Evolutionary conservation across 2,797 vertebrate genomes (phyloP), one percentile per base, ranked within the genome.

Genomic region (Euthynnus affinis): DNA sequence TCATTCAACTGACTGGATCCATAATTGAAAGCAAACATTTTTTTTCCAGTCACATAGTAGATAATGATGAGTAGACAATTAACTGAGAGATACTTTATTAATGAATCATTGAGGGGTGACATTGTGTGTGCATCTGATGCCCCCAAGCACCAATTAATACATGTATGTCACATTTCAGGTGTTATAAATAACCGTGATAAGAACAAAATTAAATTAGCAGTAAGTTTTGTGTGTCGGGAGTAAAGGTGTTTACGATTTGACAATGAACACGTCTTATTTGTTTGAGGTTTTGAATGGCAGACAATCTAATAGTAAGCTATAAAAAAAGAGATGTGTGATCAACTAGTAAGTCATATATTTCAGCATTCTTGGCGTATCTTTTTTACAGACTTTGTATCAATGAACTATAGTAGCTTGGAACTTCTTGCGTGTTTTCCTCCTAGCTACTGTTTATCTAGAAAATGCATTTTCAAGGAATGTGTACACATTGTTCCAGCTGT

Each of bases 21-120:
- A 29, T 40, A 15, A 61, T 6, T 15, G 12, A 64, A 68, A 61
- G 9, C 29, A 67, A 62, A 73, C 12, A 17, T 32, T 44, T 44
- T 44, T 44, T 44, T 44, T n/a, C n/a, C 4, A 44, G 4, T 44
- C 15, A 44, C 17, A 17, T 17, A 48, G 44, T 18, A 17, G 17
- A 17, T 20, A 48, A 48, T 17, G 44, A 48, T 18, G 17, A 48
- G 44, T 6, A 48, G 4, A 18, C 44, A 17, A 48, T 48, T 48
- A 4, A 48, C 17, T 48, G 44, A 6, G 5, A 18, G 17, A 18
- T 17, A 5, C 5, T 48, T 6, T 48, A 48, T 48, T 48, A 48
- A 48, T 48, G 17, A 48, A 48, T 48, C 13, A 44, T 15, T 44
- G 6, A 32, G 29, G 29, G 29, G 29, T 32, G 5, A 32, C 29